A percentile compares a stretch with the other conserved stretches of the same genome.
phyloP scores from a whole-genome alignment of 1,140 invertebrate species.

The Drosophila bocki region DNA sequence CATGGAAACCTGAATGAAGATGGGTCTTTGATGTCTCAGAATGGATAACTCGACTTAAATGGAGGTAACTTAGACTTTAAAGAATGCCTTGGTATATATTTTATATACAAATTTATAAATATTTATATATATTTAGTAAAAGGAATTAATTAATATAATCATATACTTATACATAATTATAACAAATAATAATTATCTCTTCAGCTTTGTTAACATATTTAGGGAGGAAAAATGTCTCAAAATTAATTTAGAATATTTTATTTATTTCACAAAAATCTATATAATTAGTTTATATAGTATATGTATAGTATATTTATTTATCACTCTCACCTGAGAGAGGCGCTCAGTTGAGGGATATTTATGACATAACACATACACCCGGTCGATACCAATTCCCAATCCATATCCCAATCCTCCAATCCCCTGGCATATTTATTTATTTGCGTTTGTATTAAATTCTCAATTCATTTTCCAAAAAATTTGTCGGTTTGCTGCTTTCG shows the following conservation, averaged over 20 bases:
- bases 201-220: background rate
- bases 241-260: too few species aligned
- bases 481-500: conserved; percentile 31
- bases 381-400: background rate
- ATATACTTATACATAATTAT: too few species aligned
- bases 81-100: background rate
- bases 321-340: background rate
- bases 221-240: too few species aligned
- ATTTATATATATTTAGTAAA: background rate
- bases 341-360: background rate
- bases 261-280: background rate
- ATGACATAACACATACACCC: background rate
- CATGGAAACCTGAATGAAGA: background rate
- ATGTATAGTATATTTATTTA: background rate
- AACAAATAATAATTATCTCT: background rate
- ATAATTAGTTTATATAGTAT: background rate
- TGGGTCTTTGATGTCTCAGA: conserved; percentile 1
- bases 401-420: background rate
- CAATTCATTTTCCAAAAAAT: conserved; percentile 63
- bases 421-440: conserved; percentile 41
- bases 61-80: background rate
- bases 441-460: conserved; percentile 58
- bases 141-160: too few species aligned
- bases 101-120: background rate
- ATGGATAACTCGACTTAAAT: background rate